These are phyloP conservation scores for Trachelus stipa DNA, from an alignment of 2,888 invertebrate genomes.

Conservation along the genomic window DNA sequence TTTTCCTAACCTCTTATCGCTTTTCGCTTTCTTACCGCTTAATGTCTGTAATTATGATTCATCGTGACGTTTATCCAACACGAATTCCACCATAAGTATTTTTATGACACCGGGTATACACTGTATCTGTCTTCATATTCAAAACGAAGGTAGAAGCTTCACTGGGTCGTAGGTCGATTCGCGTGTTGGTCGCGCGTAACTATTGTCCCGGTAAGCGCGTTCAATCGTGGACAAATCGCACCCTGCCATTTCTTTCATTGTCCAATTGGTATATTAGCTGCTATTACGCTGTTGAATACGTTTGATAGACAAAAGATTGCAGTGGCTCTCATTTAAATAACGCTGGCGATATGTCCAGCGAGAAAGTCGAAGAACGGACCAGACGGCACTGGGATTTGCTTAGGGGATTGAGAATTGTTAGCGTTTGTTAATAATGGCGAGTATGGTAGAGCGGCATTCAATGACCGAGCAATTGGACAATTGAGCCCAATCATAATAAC, in stretches of 20 bases:
- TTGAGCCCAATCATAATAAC: constrained; percentile 66
- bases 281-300: constrained; percentile 60
- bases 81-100: too few species aligned
- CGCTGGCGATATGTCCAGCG: constrained; percentile 19
- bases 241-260: constrained; percentile 57
- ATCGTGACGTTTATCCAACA: background rate
- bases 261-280: constrained; percentile 61
- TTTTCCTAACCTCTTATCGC: background rate
- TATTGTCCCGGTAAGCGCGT: too few species aligned
- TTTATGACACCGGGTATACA: background rate
- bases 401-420: constrained; percentile 20
- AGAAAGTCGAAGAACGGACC: constrained; percentile 8
- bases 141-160: background rate
- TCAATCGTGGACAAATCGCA: constrained; percentile 40
- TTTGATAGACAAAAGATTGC: constrained; percentile 62
- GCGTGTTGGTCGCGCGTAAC: background rate
- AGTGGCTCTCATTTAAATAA: constrained; percentile 52
- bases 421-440: constrained; percentile 21
- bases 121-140: background rate
- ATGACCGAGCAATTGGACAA: constrained; percentile 65
- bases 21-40: too few species aligned
- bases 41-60: background rate
- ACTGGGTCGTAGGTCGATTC: background rate
- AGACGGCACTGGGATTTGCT: constrained; percentile 19
- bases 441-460: constrained; percentile 51